Conservation (phyloP, 2,888 invertebrate genomes). For the Aphidius colemani region DNA sequence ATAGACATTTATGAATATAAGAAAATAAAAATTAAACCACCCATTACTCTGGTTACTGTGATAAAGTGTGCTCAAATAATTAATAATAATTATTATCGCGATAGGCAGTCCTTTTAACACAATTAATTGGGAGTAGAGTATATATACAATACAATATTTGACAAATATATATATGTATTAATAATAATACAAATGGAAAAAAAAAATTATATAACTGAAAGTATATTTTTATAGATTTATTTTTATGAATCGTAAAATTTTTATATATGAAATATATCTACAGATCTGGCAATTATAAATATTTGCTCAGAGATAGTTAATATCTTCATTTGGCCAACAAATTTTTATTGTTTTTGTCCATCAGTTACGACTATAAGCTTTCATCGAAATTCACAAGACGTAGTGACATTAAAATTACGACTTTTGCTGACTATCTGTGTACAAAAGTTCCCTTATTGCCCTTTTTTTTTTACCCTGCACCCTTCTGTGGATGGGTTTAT, state of each 20-base stretch:
- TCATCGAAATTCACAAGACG: constrained; percentile 41
- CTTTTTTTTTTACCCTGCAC: constrained; percentile 13
- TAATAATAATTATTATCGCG: constrained; percentile 1
- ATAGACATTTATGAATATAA: constrained; percentile 4
- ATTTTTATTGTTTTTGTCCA: constrained; percentile 40
- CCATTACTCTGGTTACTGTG: too few relatives aligned
- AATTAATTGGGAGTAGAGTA: not conserved
- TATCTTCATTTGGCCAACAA: constrained; percentile 46
- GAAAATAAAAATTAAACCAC: not conserved
- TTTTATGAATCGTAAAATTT: not conserved
- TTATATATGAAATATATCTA: too few relatives aligned
- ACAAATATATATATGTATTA: too few relatives aligned
- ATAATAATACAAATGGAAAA: too few relatives aligned
- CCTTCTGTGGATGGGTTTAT: constrained; percentile 7
- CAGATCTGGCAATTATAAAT: constrained; percentile 49
- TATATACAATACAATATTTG: too few relatives aligned
- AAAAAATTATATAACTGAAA: too few relatives aligned
- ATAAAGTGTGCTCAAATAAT: not conserved
- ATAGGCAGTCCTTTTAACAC: not conserved
- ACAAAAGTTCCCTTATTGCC: constrained; percentile 10
- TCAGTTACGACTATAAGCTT: constrained; percentile 24
- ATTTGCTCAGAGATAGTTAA: constrained; percentile 48
- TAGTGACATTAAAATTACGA: constrained; percentile 45
- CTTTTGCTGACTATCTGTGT: constrained; percentile 30
- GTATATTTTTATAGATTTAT: constrained; percentile 10